Conservation (phyloP, 2,797 vertebrate species). For the Sebastes cheni region DNA sequence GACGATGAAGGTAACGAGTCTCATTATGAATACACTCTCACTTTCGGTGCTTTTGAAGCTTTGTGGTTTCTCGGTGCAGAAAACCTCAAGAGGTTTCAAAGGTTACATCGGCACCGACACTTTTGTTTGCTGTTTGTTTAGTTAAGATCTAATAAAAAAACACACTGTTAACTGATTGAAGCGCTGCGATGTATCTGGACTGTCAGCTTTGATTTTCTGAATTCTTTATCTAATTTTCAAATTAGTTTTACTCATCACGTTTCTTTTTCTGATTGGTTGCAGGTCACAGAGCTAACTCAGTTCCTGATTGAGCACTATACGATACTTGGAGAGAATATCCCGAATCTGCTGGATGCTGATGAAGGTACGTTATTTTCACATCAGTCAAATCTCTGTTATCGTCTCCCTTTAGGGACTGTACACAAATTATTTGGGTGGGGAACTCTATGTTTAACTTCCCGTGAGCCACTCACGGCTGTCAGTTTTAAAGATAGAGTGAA, state of each 20-base stretch:
- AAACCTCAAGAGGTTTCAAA: constrained; percentile 68
- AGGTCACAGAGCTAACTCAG: constrained; percentile 90
- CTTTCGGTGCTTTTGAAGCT: constrained; percentile 58
- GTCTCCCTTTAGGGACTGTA: not conserved
- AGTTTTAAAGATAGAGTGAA: too few relatives aligned
- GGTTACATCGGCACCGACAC: not conserved
- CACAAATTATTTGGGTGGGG: not conserved
- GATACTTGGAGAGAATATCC: constrained; percentile 87
- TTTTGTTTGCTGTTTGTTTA: not conserved
- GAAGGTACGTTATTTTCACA: constrained; percentile 71
- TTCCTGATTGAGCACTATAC: constrained; percentile 90
- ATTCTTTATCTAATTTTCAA: not conserved
- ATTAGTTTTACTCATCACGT: not conserved
- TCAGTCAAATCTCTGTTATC: not conserved
- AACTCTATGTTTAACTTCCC: not conserved
- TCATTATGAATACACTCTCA: constrained; percentile 37
- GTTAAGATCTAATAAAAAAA: not conserved
- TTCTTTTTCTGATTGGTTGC: constrained; percentile 27
- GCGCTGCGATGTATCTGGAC: not conserved
- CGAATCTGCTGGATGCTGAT: constrained; percentile 75
- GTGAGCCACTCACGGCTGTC: too few relatives aligned
- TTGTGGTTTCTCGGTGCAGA: constrained; percentile 46
- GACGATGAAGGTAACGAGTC: constrained; percentile 85
- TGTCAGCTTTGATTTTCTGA: not conserved
- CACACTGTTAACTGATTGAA: not conserved